Evolutionary conservation across 2,797 vertebrate genomes (phyloP).

Genomic region (Spondyliosoma cantharus): DNA sequence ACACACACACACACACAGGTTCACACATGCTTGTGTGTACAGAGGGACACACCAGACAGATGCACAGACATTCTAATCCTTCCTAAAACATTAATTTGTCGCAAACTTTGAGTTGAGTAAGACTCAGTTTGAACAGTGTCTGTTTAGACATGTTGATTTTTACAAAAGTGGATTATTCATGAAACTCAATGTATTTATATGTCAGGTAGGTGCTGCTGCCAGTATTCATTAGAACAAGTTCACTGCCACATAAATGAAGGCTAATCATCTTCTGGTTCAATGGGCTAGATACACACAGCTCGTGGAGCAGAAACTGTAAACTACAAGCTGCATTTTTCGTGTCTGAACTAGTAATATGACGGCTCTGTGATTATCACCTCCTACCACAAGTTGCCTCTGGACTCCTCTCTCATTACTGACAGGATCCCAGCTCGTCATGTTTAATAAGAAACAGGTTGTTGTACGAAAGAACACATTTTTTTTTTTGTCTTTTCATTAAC

Average conservation of each 20-base stretch:
- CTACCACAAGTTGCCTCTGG: not conserved
- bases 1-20: not conserved
- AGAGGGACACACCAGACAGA: not conserved
- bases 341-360: not conserved
- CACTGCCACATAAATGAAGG: not conserved
- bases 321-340: not conserved
- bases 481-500: not conserved
- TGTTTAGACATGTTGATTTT: not conserved
- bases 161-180: not conserved
- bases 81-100: not conserved
- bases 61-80: not conserved
- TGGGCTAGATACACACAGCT: not conserved
- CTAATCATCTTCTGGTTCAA: not conserved
- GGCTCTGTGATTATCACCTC: not conserved
- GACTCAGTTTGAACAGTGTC: not conserved
- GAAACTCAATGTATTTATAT: not conserved
- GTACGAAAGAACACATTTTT: not conserved
- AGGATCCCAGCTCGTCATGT: not conserved
- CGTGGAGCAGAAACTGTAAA: not conserved
- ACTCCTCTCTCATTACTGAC: not conserved
- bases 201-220: not conserved
- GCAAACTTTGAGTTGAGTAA: not conserved
- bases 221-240: not conserved
- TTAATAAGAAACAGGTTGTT: not conserved
- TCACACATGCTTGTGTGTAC: not conserved